Evolutionary conservation across 2,888 invertebrate species (phyloP), one percentile per base, ranked within the genome.

Genomic region (Steinernema scapterisci): DNA sequence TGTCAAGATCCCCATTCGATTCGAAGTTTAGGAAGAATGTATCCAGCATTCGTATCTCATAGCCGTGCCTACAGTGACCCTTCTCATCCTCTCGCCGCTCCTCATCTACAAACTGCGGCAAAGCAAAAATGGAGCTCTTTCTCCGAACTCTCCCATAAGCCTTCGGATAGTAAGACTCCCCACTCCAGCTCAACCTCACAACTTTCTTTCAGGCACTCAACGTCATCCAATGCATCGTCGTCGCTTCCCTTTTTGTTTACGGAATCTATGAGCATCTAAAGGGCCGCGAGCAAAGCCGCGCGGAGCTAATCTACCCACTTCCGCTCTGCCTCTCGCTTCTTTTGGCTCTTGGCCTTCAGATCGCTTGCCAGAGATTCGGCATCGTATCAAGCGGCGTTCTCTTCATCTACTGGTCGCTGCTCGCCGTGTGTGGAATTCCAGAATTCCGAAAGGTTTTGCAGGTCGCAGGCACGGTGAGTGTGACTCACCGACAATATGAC

Each of bases 401-500:
- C 76, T 95, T 95, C 89, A 89, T 94, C 81, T 96, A 95, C 89
- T 97, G 96, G 95, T 90, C 95, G 27, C 87, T 94, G 0, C 88
- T 94, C 74, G 89, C 91, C 0, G 31, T 95, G 38, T 92, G 92
- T 54, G 93, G 93, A 0, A 89, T 92, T 11, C 82, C 82, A 9
- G 84, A 84, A 31, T 63, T 63, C 38, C 27, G 31, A 25, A 63
- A 63, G 19, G 63, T 63, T 25, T 25, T 27, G 16, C 31, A 27
- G 27, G 27, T 31, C 38, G 63, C 27, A 13, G 63, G 63, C 6
- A 21, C 27, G 27, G 63, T 63, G 63, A 16, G 48, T 5, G 19
- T 48, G n/a, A 48, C 48, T 48, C 19, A 16, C n/a, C n/a, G n/a
- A n/a, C 5, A 13, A 19, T 5, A n/a, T 19, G 13, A 48, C 19